Percentiles rank a stretch among this genome's conserved stretches.
These are phyloP conservation scores for Eupeodes latifasciatus DNA, from an alignment of 2,888 invertebrate genomes.

Conservation along the genomic window DNA sequence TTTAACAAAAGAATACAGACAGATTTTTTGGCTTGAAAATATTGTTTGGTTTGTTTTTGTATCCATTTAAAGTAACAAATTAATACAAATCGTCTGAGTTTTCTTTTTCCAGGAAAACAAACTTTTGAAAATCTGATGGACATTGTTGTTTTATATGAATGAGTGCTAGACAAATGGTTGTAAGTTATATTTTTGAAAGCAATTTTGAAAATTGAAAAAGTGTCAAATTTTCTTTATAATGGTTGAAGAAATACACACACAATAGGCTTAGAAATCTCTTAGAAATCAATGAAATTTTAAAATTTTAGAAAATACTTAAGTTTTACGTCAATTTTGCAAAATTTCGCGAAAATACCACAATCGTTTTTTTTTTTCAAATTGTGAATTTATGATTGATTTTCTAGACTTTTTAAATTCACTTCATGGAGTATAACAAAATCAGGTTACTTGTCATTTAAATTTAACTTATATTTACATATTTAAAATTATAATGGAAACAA, in stretches of 20 bases:
- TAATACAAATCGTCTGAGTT: slow-evolving; percentile 22
- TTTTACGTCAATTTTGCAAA: too few relatives aligned
- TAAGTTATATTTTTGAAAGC: neutral
- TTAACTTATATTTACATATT: too few relatives aligned
- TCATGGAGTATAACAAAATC: too few relatives aligned
- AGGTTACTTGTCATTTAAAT: too few relatives aligned
- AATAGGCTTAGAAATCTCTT: too few relatives aligned
- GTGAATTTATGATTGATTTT: too few relatives aligned
- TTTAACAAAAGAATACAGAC: neutral
- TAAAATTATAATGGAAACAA: too few relatives aligned
- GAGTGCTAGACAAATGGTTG: slow-evolving; percentile 8
- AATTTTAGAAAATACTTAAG: too few relatives aligned
- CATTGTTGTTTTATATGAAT: neutral
- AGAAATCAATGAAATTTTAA: too few relatives aligned
- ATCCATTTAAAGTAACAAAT: slow-evolving; percentile 14
- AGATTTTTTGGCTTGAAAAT: neutral
- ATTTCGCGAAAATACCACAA: too few relatives aligned
- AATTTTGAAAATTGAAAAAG: neutral
- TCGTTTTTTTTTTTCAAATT: too few relatives aligned
- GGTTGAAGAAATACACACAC: neutral
- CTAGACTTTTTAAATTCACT: too few relatives aligned
- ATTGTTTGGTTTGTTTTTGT: neutral
- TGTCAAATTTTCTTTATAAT: neutral
- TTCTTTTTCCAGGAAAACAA: neutral
- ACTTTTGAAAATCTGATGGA: slow-evolving; percentile 2